Evolutionary conservation across 2,113 vertebrate species (phyloP).

Genomic region (Cepphus grylle): DNA sequence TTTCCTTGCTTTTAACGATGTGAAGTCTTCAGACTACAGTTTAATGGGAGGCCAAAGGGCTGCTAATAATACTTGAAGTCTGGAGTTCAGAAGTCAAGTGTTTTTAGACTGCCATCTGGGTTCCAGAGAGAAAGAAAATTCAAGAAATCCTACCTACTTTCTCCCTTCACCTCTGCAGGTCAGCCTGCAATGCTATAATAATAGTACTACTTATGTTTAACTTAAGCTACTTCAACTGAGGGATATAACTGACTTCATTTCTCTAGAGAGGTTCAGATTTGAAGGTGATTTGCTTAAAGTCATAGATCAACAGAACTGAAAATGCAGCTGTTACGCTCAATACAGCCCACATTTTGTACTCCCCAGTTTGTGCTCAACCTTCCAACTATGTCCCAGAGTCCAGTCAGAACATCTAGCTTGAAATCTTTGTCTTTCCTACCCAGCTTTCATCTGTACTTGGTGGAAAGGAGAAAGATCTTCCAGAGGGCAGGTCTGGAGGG

Average conservation of each 20-base stretch:
- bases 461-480: background rate
- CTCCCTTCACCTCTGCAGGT: background rate
- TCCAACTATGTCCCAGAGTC: background rate
- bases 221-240: background rate
- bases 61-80: conserved; percentile 27
- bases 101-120: conserved; percentile 15
- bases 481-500: background rate
- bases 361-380: background rate
- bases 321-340: background rate
- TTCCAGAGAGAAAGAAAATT: conserved; percentile 6
- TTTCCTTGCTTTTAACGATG: background rate
- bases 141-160: background rate
- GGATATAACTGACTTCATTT: background rate
- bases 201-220: background rate
- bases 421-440: background rate
- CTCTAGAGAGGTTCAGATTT: background rate
- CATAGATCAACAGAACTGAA: background rate
- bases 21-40: background rate
- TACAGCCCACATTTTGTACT: background rate
- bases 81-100: conserved; percentile 43
- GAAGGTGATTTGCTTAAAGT: conserved; percentile 23
- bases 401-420: background rate
- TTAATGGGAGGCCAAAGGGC: conserved; percentile 30
- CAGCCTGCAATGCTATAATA: background rate
- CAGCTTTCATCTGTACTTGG: background rate